Evolutionary conservation across 2,113 vertebrate species (phyloP).

Genomic region (Equus quagga): DNA sequence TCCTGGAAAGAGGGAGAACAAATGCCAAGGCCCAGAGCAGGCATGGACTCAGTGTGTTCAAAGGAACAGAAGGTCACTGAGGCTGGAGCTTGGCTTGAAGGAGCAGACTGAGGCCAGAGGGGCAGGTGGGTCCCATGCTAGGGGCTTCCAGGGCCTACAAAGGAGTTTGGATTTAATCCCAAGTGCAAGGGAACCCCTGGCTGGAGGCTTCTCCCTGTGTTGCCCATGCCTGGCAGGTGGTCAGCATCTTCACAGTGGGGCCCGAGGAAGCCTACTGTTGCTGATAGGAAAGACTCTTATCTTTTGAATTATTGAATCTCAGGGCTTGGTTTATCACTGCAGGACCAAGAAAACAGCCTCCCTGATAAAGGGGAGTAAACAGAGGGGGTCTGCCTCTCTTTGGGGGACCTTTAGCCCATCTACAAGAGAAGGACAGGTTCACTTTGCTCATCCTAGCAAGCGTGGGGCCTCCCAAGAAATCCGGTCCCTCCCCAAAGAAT

Average conservation of each 20-base stretch:
- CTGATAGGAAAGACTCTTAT: background rate
- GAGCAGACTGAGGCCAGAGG: background rate
- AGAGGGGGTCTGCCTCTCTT: background rate
- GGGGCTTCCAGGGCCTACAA: too few species aligned
- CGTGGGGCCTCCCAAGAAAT: background rate
- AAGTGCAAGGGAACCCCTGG: background rate
- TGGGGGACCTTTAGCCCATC: background rate
- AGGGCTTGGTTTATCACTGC: background rate
- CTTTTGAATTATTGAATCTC: background rate
- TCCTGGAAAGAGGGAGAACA: background rate
- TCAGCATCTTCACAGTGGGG: background rate
- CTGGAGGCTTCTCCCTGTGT: background rate
- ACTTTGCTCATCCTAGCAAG: background rate
- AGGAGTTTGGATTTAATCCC: background rate
- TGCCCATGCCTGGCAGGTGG: background rate
- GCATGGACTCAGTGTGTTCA: rapidly evolving
- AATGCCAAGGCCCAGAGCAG: background rate
- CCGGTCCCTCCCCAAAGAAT: background rate
- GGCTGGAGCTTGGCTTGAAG: background rate
- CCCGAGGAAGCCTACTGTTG: background rate
- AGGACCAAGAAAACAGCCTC: background rate
- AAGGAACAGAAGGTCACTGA: background rate
- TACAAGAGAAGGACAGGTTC: background rate
- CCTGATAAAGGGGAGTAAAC: background rate
- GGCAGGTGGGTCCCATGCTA: too few species aligned